Percentiles rank a stretch among this genome's conserved stretches.
phyloP scores from a whole-genome alignment of 2,888 invertebrate species.

The Sialis fuliginosa region DNA sequence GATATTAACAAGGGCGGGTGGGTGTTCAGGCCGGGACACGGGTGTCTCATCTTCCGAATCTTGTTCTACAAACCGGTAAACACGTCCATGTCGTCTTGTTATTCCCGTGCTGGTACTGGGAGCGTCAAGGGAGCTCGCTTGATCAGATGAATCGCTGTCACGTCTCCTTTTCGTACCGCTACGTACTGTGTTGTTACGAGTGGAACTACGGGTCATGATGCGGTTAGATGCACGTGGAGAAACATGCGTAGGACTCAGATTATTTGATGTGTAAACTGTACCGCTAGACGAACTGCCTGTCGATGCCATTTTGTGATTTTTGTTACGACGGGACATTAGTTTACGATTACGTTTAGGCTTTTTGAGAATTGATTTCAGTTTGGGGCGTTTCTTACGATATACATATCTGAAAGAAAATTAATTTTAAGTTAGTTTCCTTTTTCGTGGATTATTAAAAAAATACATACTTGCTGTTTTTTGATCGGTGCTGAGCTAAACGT shows the following conservation, averaged over 20 bases:
- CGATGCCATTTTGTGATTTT: background rate
- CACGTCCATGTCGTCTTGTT: slow-evolving; percentile 12
- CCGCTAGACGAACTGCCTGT: background rate
- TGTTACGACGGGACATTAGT: background rate
- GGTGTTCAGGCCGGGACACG: slow-evolving; percentile 1
- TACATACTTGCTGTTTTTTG: slow-evolving; percentile 20
- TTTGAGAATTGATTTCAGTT: slow-evolving; percentile 1
- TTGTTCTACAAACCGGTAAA: slow-evolving; percentile 27
- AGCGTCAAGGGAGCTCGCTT: slow-evolving; percentile 28
- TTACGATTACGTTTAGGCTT: background rate
- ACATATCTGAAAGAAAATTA: background rate
- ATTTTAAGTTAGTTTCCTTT: background rate
- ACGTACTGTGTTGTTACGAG: background rate
- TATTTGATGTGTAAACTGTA: background rate
- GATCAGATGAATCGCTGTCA: slow-evolving; percentile 21
- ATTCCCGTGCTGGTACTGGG: slow-evolving; percentile 49
- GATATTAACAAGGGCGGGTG: slow-evolving; percentile 32
- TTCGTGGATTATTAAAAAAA: slow-evolving; percentile 1
- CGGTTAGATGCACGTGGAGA: background rate
- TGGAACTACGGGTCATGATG: too few species aligned
- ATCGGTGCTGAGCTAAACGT: slow-evolving; percentile 40
- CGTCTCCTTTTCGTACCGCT: slow-evolving; percentile 11
- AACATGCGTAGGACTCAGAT: background rate
- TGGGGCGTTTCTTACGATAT: background rate
- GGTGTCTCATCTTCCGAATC: slow-evolving; percentile 41